Percentiles rank a stretch among this genome's conserved stretches.
These are phyloP conservation scores for Rotaria macrura DNA, from an alignment of 2,888 invertebrate genomes.

Conservation along the genomic window DNA sequence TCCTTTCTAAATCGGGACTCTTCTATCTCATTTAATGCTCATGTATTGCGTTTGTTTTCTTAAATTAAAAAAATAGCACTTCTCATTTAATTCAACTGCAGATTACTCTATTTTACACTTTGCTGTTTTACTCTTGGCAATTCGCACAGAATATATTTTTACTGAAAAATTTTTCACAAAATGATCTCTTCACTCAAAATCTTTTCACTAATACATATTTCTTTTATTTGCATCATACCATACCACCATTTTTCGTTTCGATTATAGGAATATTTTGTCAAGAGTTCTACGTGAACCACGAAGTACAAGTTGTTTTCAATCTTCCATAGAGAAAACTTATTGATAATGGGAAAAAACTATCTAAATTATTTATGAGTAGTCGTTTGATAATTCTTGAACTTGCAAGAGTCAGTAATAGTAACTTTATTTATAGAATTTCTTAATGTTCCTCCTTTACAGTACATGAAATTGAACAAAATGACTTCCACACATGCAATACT, in stretches of 20 bases:
- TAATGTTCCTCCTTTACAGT: neutral
- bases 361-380: neutral
- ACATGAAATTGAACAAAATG: neutral
- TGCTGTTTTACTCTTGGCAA: no score
- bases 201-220: no score
- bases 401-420: neutral
- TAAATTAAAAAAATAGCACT: no score
- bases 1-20: no score
- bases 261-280: neutral
- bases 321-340: neutral
- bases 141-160: no score
- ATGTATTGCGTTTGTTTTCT: no score
- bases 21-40: no score
- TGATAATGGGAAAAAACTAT: neutral
- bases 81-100: no score
- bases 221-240: no score
- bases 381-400: neutral
- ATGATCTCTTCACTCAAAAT: no score
- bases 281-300: neutral
- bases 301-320: neutral
- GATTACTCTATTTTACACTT: no score
- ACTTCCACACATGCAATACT: neutral
- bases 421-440: neutral
- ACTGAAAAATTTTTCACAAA: no score
- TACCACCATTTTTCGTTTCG: neutral